Evolutionary conservation across 1,140 invertebrate species (phyloP).

Genomic region (Scylla paramamosain): DNA sequence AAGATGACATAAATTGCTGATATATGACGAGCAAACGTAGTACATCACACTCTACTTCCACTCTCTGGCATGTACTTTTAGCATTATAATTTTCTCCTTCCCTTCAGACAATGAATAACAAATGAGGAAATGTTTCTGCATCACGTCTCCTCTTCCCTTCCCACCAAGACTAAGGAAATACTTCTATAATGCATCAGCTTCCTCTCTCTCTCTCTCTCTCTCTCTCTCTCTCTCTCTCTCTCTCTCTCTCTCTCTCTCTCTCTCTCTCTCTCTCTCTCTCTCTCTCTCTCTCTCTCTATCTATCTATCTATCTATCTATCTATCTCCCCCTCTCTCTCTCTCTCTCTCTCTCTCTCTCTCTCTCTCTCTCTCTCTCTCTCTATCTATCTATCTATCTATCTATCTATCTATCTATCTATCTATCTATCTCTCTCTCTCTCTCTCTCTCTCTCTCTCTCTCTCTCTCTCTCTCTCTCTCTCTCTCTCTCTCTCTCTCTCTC

Average conservation of each 20-base stretch:
- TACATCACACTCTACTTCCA: no score
- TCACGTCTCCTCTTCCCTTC: no score
- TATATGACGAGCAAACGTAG: no score
- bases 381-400: neutral
- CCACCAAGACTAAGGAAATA: neutral
- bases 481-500: constrained; percentile 35
- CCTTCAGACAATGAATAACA: no score
- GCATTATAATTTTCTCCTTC: no score
- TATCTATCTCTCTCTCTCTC: neutral
- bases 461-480: constrained; percentile 6
- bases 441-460: constrained; percentile 35
- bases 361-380: constrained; percentile 34
- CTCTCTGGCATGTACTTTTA: no score
- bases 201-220: constrained; percentile 38
- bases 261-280: constrained; percentile 35
- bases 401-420: no score
- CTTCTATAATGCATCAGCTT: neutral
- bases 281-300: neutral
- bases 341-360: constrained; percentile 12
- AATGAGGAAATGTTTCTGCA: no score
- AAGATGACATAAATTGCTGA: no score
- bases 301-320: no score
- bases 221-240: constrained; percentile 6
- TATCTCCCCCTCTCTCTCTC: constrained; percentile 36
- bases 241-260: neutral